Evolutionary conservation across 2,113 vertebrate species (phyloP), one percentile per base, ranked within the genome.

Genomic region (Callospermophilus lateralis): DNA sequence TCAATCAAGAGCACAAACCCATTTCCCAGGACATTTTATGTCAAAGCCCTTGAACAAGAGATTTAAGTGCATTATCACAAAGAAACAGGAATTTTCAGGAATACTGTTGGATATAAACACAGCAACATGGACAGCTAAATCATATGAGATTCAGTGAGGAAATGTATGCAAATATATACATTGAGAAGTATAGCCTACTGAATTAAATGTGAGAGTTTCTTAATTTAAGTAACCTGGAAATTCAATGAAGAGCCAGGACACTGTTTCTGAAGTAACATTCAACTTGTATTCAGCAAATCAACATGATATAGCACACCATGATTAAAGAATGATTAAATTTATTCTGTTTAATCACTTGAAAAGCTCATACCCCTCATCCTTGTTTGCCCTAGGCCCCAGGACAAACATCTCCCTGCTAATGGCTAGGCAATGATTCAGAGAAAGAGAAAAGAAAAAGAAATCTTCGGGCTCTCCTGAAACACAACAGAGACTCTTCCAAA

Each of bases 281-380:
- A 92, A 70, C 39, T 68, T 95, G 51, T 10, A 76, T 68, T 93
- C 89, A 93, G 83, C 73, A 95, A 93, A 93, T 97, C 68, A 89
- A 86, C 86, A 77, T 63, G 30, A 70, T 90, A 48, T 42, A 93
- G 37, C 39, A 72, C 11, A 58, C 32, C 26, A 32, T 83, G 45
- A 92, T 81, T 96, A 93, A 89, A 45, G 4, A 96, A 91, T 77
- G 30, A 95, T 78, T 96, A 48, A 39, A 92, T 93, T 73, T 74
- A 28, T 65, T 93, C 73, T 86, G 74, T 67, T 91, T 89, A 86
- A 83, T 67, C 45, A 78, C 73, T 30, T 65, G 20, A 83, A 96
- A 86, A 72, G 12, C 70, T 92, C 55, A 74, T 20, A 48, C 20
- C 26, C 37, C 26, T 96, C 68, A 93, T 63, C 30, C 58, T 51